Evolutionary conservation across 2,888 invertebrate species (phyloP).

Genomic region (Gymnosoma rotundatum): DNA sequence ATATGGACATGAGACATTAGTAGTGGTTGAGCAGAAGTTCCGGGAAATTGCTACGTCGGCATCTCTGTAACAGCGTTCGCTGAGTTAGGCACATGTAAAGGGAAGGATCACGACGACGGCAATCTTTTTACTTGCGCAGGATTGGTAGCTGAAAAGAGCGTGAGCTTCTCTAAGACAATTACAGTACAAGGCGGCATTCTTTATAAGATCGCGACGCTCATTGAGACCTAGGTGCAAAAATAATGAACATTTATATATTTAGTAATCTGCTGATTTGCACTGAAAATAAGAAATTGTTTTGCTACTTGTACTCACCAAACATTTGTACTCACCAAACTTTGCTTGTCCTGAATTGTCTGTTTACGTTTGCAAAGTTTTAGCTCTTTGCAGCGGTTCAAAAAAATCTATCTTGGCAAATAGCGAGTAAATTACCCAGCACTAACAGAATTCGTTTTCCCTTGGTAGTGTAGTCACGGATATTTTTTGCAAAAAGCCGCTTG

Average conservation of each 20-base stretch:
- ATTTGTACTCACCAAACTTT: neutral
- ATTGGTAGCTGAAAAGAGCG: neutral
- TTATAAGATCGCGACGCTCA: slow-evolving; percentile 36
- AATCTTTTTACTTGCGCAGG: slow-evolving; percentile 23
- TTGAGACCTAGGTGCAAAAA: slow-evolving; percentile 33
- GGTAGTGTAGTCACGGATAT: slow-evolving; percentile 57
- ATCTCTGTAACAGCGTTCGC: neutral
- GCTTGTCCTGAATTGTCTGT: neutral
- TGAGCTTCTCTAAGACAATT: slow-evolving; percentile 19
- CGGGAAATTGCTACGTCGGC: neutral
- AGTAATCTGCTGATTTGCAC: slow-evolving; percentile 42
- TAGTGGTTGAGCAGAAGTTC: neutral
- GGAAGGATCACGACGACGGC: slow-evolving; percentile 12
- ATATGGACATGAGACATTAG: too few relatives aligned
- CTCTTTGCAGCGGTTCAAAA: slow-evolving; percentile 7
- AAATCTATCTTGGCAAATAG: slow-evolving; percentile 14
- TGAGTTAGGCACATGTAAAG: slow-evolving; percentile 12
- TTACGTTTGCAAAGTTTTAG: slow-evolving; percentile 28
- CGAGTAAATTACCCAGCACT: slow-evolving; percentile 63
- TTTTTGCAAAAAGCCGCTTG: slow-evolving; percentile 50
- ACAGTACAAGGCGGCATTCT: slow-evolving; percentile 23
- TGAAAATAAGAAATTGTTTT: neutral
- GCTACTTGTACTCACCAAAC: slow-evolving; percentile 27
- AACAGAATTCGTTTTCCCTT: slow-evolving; percentile 51
- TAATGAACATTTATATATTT: slow-evolving; percentile 32